Conservation (phyloP, 2,888 invertebrate genomes). For the Cinara cedri region DNA sequence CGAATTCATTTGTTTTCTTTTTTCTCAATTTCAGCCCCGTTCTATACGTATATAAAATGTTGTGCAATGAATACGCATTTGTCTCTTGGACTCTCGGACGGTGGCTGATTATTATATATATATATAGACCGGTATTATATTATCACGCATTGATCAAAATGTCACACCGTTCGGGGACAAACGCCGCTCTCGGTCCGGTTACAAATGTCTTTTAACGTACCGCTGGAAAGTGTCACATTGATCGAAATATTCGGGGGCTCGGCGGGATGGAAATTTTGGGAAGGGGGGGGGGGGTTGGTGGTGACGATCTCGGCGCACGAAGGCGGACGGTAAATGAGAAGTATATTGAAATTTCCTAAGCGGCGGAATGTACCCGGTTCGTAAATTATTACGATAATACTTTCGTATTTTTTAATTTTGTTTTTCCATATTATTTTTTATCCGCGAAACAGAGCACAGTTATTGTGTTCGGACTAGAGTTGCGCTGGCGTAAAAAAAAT, state of each 20-base stretch:
- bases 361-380: neutral
- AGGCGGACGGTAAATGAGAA: neutral
- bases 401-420: neutral
- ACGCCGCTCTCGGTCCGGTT: conserved; percentile 9
- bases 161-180: conserved; percentile 25
- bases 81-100: no score
- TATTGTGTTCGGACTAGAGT: neutral
- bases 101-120: no score
- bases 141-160: conserved; percentile 15
- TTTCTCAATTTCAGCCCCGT: no score
- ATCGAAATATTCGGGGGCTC: conserved; percentile 10
- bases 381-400: conserved; percentile 12
- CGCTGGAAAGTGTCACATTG: conserved; percentile 1
- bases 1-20: no score
- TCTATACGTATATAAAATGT: no score
- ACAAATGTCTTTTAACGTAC: conserved; percentile 9
- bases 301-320: no score
- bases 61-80: no score
- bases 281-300: no score
- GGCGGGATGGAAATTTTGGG: no score
- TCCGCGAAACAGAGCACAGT: neutral
- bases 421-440: neutral
- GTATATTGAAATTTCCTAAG: conserved; percentile 29
- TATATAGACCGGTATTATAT: no score
- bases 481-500: no score